These are phyloP conservation scores for Tenthredo amoena DNA, from an alignment of 2,888 invertebrate genomes.

Conservation along the genomic window DNA sequence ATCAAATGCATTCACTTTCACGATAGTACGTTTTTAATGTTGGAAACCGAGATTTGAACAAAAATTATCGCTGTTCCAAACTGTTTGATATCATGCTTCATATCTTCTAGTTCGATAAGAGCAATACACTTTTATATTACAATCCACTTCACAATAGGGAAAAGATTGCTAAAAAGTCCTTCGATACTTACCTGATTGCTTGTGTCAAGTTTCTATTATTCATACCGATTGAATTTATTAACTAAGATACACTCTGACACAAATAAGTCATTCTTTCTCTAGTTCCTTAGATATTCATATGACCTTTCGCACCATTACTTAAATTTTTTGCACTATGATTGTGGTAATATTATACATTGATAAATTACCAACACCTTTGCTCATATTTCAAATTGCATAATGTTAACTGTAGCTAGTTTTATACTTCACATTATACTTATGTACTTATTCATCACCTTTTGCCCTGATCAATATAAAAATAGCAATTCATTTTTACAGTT, in stretches of 20 bases:
- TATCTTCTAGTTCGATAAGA: background rate
- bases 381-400: slow-evolving; percentile 41
- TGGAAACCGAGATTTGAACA: background rate
- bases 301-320: background rate
- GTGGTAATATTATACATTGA: slow-evolving; percentile 4
- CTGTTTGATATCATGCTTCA: background rate
- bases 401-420: slow-evolving; percentile 35
- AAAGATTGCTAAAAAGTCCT: background rate
- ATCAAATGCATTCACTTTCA: background rate
- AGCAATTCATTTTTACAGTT: background rate
- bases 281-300: slow-evolving; percentile 29
- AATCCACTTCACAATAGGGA: background rate
- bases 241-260: slow-evolving; percentile 5
- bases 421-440: slow-evolving; percentile 17
- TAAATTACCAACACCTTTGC: background rate
- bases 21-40: background rate
- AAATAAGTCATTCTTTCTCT: slow-evolving; percentile 35
- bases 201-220: background rate
- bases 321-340: slow-evolving; percentile 34
- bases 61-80: slow-evolving; percentile 6
- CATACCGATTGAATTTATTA: background rate
- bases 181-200: background rate
- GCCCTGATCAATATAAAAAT: background rate
- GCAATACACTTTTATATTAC: background rate
- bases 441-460: background rate